Conservation (phyloP, 2,113 vertebrate species). For the mouse (Mus musculus) region GRCm39 chrX:72511501-72512000, state of each 20-base stretch:
- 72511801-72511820: neutral
- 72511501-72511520: neutral
- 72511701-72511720: slow-evolving; percentile 70
- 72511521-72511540: neutral
- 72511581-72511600: slow-evolving; percentile 50
- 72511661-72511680: slow-evolving; percentile 83
- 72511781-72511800: neutral
- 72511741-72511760: slow-evolving; percentile 61
- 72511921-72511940: neutral
- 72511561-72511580: slow-evolving; percentile 69
- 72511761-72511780: slow-evolving; percentile 59
- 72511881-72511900: neutral
- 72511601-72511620: slow-evolving; percentile 65
- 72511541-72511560: slow-evolving; percentile 42
- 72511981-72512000: neutral
- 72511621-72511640: slow-evolving; percentile 75
- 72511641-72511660: slow-evolving; percentile 73
- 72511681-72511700: slow-evolving; percentile 83
- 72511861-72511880: neutral
- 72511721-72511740: slow-evolving; percentile 80
- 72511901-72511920: neutral
- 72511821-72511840: neutral
- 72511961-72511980: neutral
- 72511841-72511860: neutral
- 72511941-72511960: neutral